Base-by-base conservation (phyloP, 2,113 vertebrate species). In the Reinhardtius hippoglossoides region DNA sequence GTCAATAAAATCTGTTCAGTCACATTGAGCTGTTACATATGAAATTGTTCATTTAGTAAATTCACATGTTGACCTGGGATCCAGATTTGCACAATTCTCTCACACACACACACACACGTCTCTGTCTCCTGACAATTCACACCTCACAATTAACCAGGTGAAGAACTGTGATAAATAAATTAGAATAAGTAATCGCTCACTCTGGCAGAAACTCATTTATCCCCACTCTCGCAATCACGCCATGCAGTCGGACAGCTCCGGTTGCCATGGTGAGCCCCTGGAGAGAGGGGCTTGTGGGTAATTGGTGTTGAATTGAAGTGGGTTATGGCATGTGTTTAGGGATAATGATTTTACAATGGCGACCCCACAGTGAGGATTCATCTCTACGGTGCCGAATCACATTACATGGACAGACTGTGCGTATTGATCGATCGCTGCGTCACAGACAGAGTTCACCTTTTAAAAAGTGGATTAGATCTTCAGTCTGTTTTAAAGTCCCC, bases 191-290 rank as follows among this genome's bases (percentile, higher is more conserved):
- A 40, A 55, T 27, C 10, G 21, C 9, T 42, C 60, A 40, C 13
- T 62, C 21, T 15, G 21, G 23, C 52, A 70, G 50, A 50, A 35
- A 26, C 40, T 26, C 26, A 16, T 50, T 67, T 37, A 21, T 27
- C 37, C 20, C n/a, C 14, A 12, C 37, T 10, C 12, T 5, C 26
- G 3, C 46, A 4, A 20, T 21, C 60, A 7, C n/a, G 9, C 7
- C 6, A 56, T 31, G 27, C 5, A 10, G 23, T 8, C 20, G 1
- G 20, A 24, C 26, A 6, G 42, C 42, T 71, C 48, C 5, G 18
- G 84, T 79, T 86, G 71, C 80, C 58, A 82, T 69, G 63, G 80
- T 27, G 50, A 80, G 56, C 62, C 35, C 3, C 26, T 4, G 24
- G 50, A 50, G 70, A 23, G 13, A 27, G 44, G 35, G 50, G 1